phyloP scores from a whole-genome alignment of 2,888 invertebrate species.

The Apodemia zela region DNA sequence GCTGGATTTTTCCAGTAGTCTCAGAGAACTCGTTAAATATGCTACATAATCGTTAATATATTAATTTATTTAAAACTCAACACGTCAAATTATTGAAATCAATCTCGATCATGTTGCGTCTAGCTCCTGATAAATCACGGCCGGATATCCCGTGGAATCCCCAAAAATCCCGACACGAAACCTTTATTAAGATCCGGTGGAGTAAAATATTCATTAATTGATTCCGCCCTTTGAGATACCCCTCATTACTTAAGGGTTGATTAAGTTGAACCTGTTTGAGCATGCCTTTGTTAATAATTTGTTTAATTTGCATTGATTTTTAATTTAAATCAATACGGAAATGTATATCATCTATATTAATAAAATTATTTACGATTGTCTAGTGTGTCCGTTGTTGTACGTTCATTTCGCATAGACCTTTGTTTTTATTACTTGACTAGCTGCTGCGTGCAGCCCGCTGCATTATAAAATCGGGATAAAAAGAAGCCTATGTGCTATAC shows the following conservation, averaged over 20 bases:
- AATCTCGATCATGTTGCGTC: slow-evolving; percentile 45
- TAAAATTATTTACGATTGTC: too few relatives aligned
- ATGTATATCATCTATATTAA: not conserved
- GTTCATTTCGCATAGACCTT: too few relatives aligned
- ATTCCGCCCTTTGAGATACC: slow-evolving; percentile 64
- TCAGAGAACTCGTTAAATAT: too few relatives aligned
- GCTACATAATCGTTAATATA: not conserved
- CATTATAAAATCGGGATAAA: too few relatives aligned
- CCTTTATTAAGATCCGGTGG: slow-evolving; percentile 72
- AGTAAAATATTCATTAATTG: slow-evolving; percentile 78
- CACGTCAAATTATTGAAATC: slow-evolving; percentile 44
- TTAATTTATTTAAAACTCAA: not conserved
- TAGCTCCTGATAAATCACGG: slow-evolving; percentile 50
- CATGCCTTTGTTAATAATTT: slow-evolving; percentile 17
- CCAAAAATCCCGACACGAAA: slow-evolving; percentile 71
- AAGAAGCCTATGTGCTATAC: too few relatives aligned
- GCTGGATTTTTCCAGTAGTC: too few relatives aligned
- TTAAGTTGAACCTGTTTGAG: slow-evolving; percentile 61
- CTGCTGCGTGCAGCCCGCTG: too few relatives aligned
- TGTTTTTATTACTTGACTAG: too few relatives aligned
- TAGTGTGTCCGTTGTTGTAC: too few relatives aligned
- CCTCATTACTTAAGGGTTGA: slow-evolving; percentile 74
- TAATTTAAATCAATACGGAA: slow-evolving; percentile 37
- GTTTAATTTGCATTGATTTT: slow-evolving; percentile 39
- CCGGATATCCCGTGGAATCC: slow-evolving; percentile 43